Percentiles rank a stretch among this genome's conserved stretches.
Evolutionary conservation across 2,888 invertebrate genomes (phyloP).

Genomic region (Catocala sponsa): DNA sequence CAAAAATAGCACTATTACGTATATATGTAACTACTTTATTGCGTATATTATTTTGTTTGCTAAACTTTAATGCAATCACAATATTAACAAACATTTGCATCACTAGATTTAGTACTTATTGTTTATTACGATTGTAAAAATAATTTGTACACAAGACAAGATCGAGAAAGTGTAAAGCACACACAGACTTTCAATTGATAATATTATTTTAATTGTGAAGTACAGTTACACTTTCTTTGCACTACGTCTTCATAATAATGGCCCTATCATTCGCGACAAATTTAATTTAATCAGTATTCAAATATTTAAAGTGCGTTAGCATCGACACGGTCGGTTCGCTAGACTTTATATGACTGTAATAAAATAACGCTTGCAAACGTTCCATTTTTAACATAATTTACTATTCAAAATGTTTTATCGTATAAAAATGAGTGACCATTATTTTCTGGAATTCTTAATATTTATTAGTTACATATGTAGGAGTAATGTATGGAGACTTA

Average conservation of each 20-base stretch:
- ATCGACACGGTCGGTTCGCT: constrained; percentile 11
- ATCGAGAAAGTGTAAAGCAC: constrained; percentile 21
- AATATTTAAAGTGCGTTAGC: constrained; percentile 32
- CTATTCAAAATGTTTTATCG: constrained; percentile 13
- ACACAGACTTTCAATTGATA: neutral
- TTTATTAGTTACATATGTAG: constrained; percentile 26
- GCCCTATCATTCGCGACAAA: constrained; percentile 37
- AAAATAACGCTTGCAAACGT: constrained; percentile 35
- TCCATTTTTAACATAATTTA: constrained; percentile 19
- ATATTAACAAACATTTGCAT: constrained; percentile 17
- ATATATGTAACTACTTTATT: neutral
- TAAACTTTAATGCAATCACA: neutral
- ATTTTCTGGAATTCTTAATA: constrained; percentile 21
- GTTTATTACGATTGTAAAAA: constrained; percentile 8
- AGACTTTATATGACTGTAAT: no score
- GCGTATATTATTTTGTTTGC: no score
- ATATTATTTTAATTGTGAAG: neutral
- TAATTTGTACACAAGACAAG: constrained; percentile 21
- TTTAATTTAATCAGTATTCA: constrained; percentile 34
- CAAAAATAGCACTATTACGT: constrained; percentile 5
- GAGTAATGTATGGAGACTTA: constrained; percentile 76
- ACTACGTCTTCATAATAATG: constrained; percentile 36
- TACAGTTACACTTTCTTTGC: constrained; percentile 36
- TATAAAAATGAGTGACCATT: constrained; percentile 27
- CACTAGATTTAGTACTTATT: constrained; percentile 31